These are phyloP conservation scores for Sepiola atlantica DNA, from an alignment of 2,888 invertebrate genomes.

Conservation along the genomic window DNA sequence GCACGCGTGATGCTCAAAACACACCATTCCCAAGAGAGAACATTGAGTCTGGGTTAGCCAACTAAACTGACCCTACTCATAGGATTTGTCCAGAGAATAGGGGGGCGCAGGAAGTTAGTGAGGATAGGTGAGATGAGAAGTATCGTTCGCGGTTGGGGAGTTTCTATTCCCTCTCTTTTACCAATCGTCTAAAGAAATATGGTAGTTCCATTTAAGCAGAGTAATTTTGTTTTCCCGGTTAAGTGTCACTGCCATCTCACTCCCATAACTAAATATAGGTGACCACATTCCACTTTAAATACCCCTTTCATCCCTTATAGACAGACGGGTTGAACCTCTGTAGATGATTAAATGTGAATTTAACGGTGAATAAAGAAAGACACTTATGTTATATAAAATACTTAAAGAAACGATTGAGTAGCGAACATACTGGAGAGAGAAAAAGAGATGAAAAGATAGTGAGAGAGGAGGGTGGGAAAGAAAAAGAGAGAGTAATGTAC, in stretches of 20 bases:
- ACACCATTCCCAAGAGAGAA: constrained; percentile 3
- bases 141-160: background rate
- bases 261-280: too few relatives aligned
- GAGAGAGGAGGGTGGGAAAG: background rate
- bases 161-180: background rate
- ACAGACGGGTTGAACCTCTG: too few relatives aligned
- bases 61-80: background rate
- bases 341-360: too few relatives aligned
- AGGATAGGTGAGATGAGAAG: background rate
- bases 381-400: too few relatives aligned
- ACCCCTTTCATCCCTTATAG: too few relatives aligned
- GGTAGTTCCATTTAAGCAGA: constrained; percentile 4
- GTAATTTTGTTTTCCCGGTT: constrained; percentile 16
- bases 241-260: background rate
- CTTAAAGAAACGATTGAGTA: too few relatives aligned
- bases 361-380: too few relatives aligned
- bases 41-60: background rate
- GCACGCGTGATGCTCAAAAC: background rate
- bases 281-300: too few relatives aligned
- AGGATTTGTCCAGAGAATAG: background rate
- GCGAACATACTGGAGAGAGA: background rate
- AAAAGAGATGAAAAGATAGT: background rate
- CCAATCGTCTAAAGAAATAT: constrained; percentile 16
- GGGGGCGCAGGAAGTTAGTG: background rate
- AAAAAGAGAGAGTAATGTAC: too few relatives aligned